These are phyloP conservation scores for Equus quagga DNA, from an alignment of 2,113 vertebrate genomes.

Conservation along the genomic window DNA sequence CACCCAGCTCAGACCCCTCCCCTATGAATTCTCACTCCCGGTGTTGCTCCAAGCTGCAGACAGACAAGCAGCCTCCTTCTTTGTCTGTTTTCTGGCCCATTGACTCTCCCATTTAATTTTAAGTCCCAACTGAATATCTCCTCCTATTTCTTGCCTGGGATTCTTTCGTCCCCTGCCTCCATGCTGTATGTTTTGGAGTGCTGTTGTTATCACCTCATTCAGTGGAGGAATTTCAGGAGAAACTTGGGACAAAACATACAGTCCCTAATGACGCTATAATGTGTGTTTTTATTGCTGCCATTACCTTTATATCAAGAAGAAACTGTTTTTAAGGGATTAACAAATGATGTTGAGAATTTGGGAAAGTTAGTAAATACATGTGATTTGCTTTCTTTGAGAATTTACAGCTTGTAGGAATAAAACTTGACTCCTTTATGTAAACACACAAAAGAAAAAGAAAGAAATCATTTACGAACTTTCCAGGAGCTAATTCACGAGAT, in stretches of 20 bases:
- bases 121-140: background rate
- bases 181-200: background rate
- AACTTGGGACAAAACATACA: background rate
- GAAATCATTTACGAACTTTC: constrained; percentile 28
- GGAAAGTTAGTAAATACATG: background rate
- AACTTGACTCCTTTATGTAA: background rate
- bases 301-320: background rate
- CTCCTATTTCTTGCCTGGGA: background rate
- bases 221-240: background rate
- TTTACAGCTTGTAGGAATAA: background rate
- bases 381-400: background rate
- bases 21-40: background rate
- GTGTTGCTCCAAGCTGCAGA: no score
- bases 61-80: background rate
- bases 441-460: background rate
- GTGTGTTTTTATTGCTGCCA: background rate
- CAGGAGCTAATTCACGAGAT: constrained; percentile 45
- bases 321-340: background rate
- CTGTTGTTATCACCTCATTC: background rate
- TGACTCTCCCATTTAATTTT: background rate
- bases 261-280: background rate
- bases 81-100: background rate
- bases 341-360: background rate
- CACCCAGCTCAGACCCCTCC: background rate
- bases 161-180: background rate